A percentile compares a stretch with the other conserved stretches of the same genome.
These are phyloP conservation scores for Myiozetetes cayanensis DNA, from an alignment of 2,113 vertebrate genomes.

Conservation along the genomic window DNA sequence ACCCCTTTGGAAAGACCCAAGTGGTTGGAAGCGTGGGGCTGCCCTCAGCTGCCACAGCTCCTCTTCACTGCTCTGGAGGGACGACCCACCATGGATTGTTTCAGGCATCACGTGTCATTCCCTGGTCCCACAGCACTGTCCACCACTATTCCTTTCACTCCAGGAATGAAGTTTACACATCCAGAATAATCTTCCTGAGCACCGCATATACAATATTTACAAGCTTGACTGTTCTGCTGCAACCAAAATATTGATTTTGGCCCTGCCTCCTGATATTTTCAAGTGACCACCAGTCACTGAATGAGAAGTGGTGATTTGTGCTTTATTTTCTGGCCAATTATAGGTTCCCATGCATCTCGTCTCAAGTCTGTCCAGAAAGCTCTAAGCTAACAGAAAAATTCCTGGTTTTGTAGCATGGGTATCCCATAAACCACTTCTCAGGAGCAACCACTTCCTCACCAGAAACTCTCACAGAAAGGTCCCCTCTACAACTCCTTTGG, in stretches of 20 bases:
- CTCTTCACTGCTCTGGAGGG: background rate
- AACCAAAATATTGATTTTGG: background rate
- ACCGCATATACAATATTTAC: background rate
- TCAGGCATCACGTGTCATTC: background rate
- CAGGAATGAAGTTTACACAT: background rate
- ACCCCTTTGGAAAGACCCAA: background rate
- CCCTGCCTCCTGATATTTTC: background rate
- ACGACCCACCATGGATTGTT: background rate
- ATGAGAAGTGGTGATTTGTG: background rate
- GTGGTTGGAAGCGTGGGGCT: fast-evolving
- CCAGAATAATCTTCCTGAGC: background rate
- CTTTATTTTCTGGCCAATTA: background rate
- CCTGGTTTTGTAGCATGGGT: background rate
- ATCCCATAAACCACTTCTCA: background rate
- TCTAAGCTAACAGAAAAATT: background rate
- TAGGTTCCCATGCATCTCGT: background rate
- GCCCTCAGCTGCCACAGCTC: background rate
- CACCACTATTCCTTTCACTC: background rate
- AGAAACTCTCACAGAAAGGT: background rate
- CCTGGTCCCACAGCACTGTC: background rate
- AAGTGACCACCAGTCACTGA: background rate
- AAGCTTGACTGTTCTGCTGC: background rate
- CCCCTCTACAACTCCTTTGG: background rate
- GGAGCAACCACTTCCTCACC: background rate
- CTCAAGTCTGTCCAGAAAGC: background rate